A percentile compares a stretch with the other conserved stretches of the same genome.
phyloP scores from a whole-genome alignment of 2,888 invertebrate species.

The Melanophora roralis region DNA sequence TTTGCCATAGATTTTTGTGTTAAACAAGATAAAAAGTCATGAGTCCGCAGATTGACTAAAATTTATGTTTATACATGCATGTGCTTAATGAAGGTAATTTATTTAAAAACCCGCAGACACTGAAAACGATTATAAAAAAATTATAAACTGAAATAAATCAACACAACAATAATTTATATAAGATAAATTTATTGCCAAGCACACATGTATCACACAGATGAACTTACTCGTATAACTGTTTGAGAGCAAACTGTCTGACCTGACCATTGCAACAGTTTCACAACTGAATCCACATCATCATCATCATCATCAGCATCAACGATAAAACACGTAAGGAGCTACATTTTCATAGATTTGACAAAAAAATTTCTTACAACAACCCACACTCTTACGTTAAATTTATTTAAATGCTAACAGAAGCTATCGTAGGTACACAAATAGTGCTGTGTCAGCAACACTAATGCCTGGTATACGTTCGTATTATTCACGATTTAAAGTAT shows the following conservation, averaged over 20 bases:
- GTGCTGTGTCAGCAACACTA: conserved; percentile 57
- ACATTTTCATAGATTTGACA: conserved; percentile 13
- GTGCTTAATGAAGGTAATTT: conserved; percentile 59
- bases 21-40: conserved; percentile 4
- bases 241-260: conserved; percentile 9
- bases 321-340: background rate
- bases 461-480: conserved; percentile 46
- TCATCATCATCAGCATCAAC: conserved; percentile 11
- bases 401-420: conserved; percentile 51
- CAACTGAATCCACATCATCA: conserved; percentile 25
- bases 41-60: conserved; percentile 7
- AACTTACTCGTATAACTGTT: background rate
- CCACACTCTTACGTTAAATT: conserved; percentile 31
- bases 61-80: conserved; percentile 47
- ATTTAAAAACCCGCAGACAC: conserved; percentile 61
- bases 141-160: no score
- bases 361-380: background rate
- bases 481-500: conserved; percentile 50
- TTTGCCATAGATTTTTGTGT: background rate
- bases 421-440: conserved; percentile 47
- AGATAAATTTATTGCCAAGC: conserved; percentile 52
- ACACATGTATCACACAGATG: background rate
- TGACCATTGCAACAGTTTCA: conserved; percentile 48
- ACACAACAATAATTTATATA: conserved; percentile 57
- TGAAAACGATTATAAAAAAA: conserved; percentile 48